phyloP scores from a whole-genome alignment of 2,888 invertebrate genomes.

The Leptinotarsa tumamoca region DNA sequence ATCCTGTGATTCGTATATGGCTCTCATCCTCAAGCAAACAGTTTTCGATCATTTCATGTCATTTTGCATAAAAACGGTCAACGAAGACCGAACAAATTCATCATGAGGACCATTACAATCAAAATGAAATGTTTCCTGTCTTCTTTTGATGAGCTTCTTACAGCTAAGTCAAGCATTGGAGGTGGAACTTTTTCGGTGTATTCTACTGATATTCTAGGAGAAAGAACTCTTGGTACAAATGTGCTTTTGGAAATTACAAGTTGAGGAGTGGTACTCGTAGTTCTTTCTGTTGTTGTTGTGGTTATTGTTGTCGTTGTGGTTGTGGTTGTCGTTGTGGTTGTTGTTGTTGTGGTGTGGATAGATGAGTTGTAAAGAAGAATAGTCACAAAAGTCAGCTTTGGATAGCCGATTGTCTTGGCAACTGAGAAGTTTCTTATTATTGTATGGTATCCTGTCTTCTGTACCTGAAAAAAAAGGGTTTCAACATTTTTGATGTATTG shows the following conservation, averaged over 20 bases:
- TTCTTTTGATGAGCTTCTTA: neutral
- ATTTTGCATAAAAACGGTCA: too few relatives aligned
- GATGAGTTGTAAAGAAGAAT: constrained; percentile 42
- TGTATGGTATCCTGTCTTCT: constrained; percentile 47
- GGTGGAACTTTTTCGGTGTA: neutral
- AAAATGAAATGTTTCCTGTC: neutral
- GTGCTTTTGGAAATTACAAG: neutral
- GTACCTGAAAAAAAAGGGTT: constrained; percentile 43
- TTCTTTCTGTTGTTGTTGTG: neutral
- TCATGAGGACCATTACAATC: neutral
- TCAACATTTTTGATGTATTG: too few relatives aligned
- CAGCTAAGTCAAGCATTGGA: neutral
- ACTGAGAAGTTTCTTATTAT: constrained; percentile 30
- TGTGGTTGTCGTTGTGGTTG: constrained; percentile 8
- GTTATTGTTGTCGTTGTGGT: neutral
- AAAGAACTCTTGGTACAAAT: neutral
- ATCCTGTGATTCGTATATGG: too few relatives aligned
- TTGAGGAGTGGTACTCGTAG: neutral
- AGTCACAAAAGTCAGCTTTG: constrained; percentile 34
- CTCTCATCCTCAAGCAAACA: too few relatives aligned
- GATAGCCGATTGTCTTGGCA: constrained; percentile 30
- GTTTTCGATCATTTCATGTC: too few relatives aligned
- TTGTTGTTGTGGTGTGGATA: constrained; percentile 33
- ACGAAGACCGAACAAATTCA: neutral
- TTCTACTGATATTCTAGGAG: neutral